Evolutionary conservation across 2,888 invertebrate species (phyloP), one percentile per base, ranked within the genome.

Genomic region (Eledona agricola): DNA sequence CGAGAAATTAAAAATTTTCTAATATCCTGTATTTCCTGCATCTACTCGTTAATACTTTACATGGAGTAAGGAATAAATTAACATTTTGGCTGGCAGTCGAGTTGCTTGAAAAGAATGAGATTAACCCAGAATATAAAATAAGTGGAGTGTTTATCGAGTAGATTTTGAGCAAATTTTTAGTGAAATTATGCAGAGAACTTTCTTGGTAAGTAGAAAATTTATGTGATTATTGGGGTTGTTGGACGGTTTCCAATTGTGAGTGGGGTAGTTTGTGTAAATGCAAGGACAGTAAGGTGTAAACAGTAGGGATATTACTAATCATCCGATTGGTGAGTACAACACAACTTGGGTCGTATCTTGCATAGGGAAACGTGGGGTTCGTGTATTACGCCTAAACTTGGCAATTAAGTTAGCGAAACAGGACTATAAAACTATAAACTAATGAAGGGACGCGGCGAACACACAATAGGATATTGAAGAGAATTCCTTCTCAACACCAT

Each of bases 361-460:
- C 56, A 57, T 56, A 56, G 59, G 52, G 56, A 63, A 61, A 61
- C 61, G 57, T 61, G 58, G 62, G 62, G 54, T 54, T 53, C 55
- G 56, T 57, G 60, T 61, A 61, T 63, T 60, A 63, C 59, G 64
- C 61, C 60, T 64, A 60, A 64, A 60, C 60, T 63, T 55, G 51
- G 61, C 61, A 63, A 63, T 63, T 63, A 60, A 62, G 58, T 63
- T 62, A 58, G 59, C 58, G 60, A 60, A 63, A 63, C 62, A 63
- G 55, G 56, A 51, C 62, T 59, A 59, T 63, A 63, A 63, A 63
- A 63, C 63, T 63, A 62, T 62, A 63, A 63, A 63, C 63, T 63
- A 63, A 63, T 62, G 61, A 62, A 62, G 63, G 59, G 63, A 53
- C 58, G 59, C 46, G 58, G 56, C 51, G 38, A 58, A 57, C 53